Conservation (phyloP, 2,888 invertebrate genomes). For the Uloborus plumipes region DNA sequence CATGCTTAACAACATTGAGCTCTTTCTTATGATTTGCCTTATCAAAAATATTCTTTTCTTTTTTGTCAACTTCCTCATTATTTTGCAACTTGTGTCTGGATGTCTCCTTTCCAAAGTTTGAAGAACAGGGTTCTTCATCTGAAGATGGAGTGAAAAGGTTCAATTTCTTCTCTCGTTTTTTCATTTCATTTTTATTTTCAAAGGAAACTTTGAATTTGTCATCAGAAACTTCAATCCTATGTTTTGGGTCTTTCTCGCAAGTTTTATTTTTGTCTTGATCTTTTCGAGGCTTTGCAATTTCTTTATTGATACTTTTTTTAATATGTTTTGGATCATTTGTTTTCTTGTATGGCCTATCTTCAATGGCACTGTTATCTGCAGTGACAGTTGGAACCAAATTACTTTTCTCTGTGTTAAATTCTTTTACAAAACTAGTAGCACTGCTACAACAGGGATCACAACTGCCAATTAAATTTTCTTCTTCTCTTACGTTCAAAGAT, state of each 20-base stretch:
- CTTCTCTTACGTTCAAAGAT: slow-evolving; percentile 40
- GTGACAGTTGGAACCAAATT: not conserved
- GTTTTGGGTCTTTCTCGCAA: slow-evolving; percentile 2
- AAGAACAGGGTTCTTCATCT: too few species aligned
- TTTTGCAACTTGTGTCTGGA: too few species aligned
- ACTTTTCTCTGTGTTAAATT: slow-evolving; percentile 7
- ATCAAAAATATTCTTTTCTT: too few species aligned
- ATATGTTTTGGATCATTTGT: slow-evolving; percentile 11
- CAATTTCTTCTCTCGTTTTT: too few species aligned
- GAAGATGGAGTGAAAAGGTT: too few species aligned
- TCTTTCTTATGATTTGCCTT: too few species aligned
- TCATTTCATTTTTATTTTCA: too few species aligned
- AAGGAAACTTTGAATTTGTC: not conserved
- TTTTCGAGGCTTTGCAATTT: slow-evolving; percentile 4
- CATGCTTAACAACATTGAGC: too few species aligned
- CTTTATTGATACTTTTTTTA: not conserved
- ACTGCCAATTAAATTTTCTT: slow-evolving; percentile 13
- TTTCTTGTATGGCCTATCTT: slow-evolving; percentile 18
- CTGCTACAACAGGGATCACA: slow-evolving; percentile 38
- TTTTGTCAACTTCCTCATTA: too few species aligned
- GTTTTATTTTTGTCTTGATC: not conserved
- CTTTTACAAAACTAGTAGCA: not conserved
- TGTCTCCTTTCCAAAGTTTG: too few species aligned
- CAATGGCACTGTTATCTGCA: not conserved
- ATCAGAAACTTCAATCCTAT: not conserved